phyloP scores from a whole-genome alignment of 2,113 vertebrate genomes.

The Alligator sinensis region DNA sequence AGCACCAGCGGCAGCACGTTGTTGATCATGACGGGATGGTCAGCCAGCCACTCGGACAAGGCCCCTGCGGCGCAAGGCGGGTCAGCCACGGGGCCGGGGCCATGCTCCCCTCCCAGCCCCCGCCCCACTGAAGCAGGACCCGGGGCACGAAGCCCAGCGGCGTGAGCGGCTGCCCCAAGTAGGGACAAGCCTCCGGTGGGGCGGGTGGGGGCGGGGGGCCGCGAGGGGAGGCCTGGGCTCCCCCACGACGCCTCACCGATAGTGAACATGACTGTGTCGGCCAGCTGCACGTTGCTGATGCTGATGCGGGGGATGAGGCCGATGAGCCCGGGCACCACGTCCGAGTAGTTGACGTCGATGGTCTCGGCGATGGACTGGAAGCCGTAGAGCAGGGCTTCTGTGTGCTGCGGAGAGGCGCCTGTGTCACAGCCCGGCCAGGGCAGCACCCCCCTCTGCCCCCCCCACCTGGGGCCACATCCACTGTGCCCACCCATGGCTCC shows the following conservation, averaged over 20 bases:
- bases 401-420: slow-evolving; percentile 5
- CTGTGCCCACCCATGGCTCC: background rate
- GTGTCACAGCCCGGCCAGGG: background rate
- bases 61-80: slow-evolving; percentile 82
- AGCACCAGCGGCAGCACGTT: slow-evolving; percentile 95
- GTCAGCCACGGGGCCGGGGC: background rate
- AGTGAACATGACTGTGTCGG: slow-evolving; percentile 99
- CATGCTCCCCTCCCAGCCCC: background rate
- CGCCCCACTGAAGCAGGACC: background rate
- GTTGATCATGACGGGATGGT: slow-evolving; percentile 99
- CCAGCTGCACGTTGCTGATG: slow-evolving; percentile 98
- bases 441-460: background rate
- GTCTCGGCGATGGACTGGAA: slow-evolving; percentile 99
- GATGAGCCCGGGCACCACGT: slow-evolving; percentile 96
- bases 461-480: background rate
- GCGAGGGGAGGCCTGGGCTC: background rate
- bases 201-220: background rate
- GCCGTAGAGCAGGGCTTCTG: slow-evolving; percentile 93
- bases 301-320: slow-evolving; percentile 97
- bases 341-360: slow-evolving; percentile 97
- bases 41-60: slow-evolving; percentile 96
- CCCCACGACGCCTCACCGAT: slow-evolving; percentile 86
- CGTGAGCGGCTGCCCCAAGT: background rate
- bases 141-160: background rate
- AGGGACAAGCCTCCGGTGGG: background rate